phyloP scores from a whole-genome alignment of 2,113 vertebrate genomes.

The Trochalopteron elliotii region DNA sequence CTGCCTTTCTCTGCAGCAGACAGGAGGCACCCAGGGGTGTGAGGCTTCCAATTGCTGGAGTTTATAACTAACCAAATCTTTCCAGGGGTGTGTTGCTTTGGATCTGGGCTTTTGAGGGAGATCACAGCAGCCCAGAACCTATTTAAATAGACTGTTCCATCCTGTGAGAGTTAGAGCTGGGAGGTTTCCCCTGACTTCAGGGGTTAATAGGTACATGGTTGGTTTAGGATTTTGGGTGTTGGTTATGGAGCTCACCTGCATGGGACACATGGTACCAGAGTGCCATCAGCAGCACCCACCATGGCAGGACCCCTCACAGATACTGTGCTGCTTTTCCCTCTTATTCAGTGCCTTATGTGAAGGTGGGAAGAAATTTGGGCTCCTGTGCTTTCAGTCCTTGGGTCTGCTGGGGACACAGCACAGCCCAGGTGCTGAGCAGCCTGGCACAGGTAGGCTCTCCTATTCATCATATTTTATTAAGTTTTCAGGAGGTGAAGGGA shows the following conservation, averaged over 20 bases:
- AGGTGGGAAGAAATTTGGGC: not conserved
- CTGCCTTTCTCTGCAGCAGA: not conserved
- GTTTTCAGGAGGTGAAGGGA: not conserved
- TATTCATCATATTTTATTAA: not conserved
- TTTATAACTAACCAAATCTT: not conserved
- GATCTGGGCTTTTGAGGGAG: not conserved
- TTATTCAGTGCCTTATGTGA: fast-evolving
- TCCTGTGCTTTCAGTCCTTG: not conserved
- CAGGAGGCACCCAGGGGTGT: not conserved
- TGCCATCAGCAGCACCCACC: not conserved
- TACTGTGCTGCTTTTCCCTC: not conserved
- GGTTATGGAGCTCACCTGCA: not conserved
- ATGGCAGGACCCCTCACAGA: not conserved
- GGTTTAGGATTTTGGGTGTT: not conserved
- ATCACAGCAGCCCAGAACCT: not conserved
- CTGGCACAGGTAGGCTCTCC: not conserved
- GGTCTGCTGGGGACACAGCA: not conserved
- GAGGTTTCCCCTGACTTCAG: not conserved
- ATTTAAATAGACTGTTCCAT: not conserved
- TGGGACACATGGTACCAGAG: not conserved
- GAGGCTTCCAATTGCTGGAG: not conserved
- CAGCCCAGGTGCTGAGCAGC: not conserved
- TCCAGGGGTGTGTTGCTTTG: not conserved
- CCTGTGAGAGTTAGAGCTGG: not conserved
- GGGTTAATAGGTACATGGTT: not conserved